Base-by-base conservation (phyloP, 1,140 invertebrate genomes). In the Bombus waltoni region DNA sequence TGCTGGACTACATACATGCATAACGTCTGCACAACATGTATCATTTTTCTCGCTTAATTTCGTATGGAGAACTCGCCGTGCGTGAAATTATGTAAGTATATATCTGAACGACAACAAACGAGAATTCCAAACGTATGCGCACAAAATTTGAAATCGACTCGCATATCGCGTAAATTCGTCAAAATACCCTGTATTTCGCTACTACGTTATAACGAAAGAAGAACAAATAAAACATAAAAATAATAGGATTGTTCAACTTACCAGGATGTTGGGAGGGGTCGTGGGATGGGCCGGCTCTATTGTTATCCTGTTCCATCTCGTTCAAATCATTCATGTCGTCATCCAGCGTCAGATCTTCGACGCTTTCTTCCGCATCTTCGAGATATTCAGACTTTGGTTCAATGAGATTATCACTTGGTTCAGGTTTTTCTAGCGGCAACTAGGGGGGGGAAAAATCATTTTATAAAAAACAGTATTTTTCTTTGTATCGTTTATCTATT, bases 331-430 rank as follows among this genome's bases (percentile, higher is more conserved):
- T 95, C 94, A 95, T 95, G 80, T 98, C 97, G 91, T 98, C 97
- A 93, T 98, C 97, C 83, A 98, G 95, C 87, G 97, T 98, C 94
- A 98, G 96, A 94, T 98, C 97, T 95, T 98, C 97, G 91, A 98
- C 97, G 93, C 97, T 97, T 92, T 97, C 97, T 90, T 98, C 97
- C 83, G 97, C 96, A 87, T 97, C 97, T 90, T 98, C 97, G 89
- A 97, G 95, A 94, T 97, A 97, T 95, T 97, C 97, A 95, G 96
- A 96, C 95, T 97, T 97, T 94, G 97, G 97, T 95, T 97, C 97
- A 90, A 97, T 96, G 93, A 97, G 93, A 88, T 91, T 95, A 91
- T 95, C 95, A 71, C 91, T 95, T 90, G 94, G 94, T 89, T 95
- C 94, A 71, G 94, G 94, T 88, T 95, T 95, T 92, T 95, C 95